Evolutionary conservation across 2,113 vertebrate genomes (phyloP).

Genomic region (Harpagus bidentatus): DNA sequence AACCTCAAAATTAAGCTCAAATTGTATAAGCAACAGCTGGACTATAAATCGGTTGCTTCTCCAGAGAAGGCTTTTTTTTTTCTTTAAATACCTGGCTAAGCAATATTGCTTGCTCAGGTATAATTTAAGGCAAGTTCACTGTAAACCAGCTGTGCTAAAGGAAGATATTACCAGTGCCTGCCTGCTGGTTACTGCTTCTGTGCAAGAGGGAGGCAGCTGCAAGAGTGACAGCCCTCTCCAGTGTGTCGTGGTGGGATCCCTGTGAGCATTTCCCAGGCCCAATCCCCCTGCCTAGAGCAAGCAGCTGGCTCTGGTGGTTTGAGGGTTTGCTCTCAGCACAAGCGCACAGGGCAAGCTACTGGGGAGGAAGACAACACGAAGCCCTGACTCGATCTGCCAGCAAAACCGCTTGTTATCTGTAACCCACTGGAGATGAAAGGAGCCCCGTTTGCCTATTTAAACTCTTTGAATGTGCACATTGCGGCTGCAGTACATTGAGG

Average conservation of each 20-base stretch:
- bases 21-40: background rate
- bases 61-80: background rate
- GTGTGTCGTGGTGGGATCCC: background rate
- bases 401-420: conserved; percentile 23
- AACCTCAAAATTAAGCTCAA: background rate
- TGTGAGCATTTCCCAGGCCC: background rate
- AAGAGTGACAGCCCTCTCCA: background rate
- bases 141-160: background rate
- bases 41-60: background rate
- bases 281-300: background rate
- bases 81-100: background rate
- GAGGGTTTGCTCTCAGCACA: background rate
- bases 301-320: conserved; percentile 17
- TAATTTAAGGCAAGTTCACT: background rate
- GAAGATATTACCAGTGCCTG: background rate
- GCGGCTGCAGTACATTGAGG: background rate
- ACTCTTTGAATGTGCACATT: background rate
- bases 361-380: background rate
- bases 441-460: background rate
- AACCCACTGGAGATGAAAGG: conserved; percentile 41
- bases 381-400: conserved; percentile 8
- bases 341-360: background rate
- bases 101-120: background rate
- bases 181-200: background rate
- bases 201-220: background rate